These are phyloP conservation scores for Eufriesea mexicana DNA, from an alignment of 1,140 invertebrate genomes.

Conservation along the genomic window DNA sequence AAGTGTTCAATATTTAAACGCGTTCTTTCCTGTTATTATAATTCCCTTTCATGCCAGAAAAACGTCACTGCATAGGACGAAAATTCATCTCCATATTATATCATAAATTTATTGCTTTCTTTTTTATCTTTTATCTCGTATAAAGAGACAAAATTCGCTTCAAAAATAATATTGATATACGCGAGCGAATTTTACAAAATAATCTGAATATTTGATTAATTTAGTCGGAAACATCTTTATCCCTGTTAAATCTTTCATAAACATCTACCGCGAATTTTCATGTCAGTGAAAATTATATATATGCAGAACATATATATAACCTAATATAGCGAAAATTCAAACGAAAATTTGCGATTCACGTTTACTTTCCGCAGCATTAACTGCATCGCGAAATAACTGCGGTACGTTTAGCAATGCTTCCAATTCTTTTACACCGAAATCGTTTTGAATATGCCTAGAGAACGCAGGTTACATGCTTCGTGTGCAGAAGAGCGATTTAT, in stretches of 20 bases:
- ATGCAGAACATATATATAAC: too few relatives aligned
- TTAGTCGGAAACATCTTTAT: not conserved
- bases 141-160: not conserved
- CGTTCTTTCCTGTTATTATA: not conserved
- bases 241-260: constrained; percentile 8
- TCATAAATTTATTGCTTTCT: not conserved
- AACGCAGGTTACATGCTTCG: not conserved
- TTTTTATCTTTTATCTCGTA: not conserved
- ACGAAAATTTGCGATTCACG: not conserved
- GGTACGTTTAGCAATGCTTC: not conserved
- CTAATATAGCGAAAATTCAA: not conserved
- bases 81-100: not conserved
- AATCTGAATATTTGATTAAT: not conserved
- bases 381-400: not conserved
- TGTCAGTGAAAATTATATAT: too few relatives aligned
- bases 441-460: not conserved
- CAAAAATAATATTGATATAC: too few relatives aligned
- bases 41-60: not conserved
- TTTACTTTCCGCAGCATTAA: not conserved
- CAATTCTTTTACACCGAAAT: not conserved
- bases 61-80: not conserved
- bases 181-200: too few relatives aligned
- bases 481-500: not conserved
- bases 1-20: not conserved
- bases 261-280: not conserved